phyloP scores from a whole-genome alignment of 2,113 vertebrate genomes.

The Propithecus coquereli region DNA sequence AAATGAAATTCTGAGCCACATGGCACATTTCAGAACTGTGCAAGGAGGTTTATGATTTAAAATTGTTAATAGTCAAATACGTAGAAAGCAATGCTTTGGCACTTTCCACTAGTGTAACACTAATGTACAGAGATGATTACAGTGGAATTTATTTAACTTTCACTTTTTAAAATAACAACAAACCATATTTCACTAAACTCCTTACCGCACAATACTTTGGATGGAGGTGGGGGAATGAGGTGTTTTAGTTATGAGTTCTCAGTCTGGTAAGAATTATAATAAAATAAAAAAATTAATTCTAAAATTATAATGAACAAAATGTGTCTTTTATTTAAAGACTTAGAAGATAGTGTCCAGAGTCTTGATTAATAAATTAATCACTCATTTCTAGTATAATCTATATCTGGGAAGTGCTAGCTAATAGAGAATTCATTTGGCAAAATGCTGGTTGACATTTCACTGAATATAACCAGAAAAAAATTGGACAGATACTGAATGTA shows the following conservation, averaged over 20 bases:
- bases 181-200: not conserved
- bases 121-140: not conserved
- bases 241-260: not conserved
- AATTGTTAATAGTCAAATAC: not conserved
- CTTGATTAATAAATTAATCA: not conserved
- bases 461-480: not conserved
- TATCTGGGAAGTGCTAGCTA: not conserved
- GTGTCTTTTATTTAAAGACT: not conserved
- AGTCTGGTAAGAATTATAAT: not conserved
- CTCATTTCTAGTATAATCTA: not conserved
- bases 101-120: not conserved
- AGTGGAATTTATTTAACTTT: not conserved
- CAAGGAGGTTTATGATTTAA: not conserved
- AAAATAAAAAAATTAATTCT: not conserved
- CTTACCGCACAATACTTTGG: not conserved
- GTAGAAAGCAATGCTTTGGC: not conserved
- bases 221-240: not conserved
- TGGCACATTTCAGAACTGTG: not conserved
- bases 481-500: not conserved
- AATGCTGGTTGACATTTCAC: not conserved
- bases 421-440: not conserved
- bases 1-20: not conserved
- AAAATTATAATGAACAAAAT: not conserved
- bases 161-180: not conserved
- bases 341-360: not conserved